Evolutionary conservation across 2,888 invertebrate species (phyloP), one percentile per base, ranked within the genome.

Genomic region (Cosmopolites sordidus): DNA sequence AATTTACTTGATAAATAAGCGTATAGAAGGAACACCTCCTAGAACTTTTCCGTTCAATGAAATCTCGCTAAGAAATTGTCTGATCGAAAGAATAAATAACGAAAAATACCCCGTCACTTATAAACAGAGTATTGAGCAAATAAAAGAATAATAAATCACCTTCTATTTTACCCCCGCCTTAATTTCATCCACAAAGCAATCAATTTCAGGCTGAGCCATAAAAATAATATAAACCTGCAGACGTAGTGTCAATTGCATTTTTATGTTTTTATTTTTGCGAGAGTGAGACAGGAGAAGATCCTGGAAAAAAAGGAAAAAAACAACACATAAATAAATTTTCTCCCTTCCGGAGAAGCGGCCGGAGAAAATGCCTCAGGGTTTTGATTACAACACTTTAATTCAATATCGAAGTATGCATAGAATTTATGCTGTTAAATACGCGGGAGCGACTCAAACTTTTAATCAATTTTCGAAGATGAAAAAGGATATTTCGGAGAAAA

Each of bases 361-460:
- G 29, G 16, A 11, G 11, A 14, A 8, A 43, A 43, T 27, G 16
- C 22, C 16, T 27, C 22, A 4, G 41, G 66, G 64, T 64, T 64
- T 66, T 66, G 66, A 65, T 65, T 66, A 72, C 70, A 72, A 71
- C 71, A 71, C 71, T 73, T 72, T 73, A 73, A 73, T 73, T 72
- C 73, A 73, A 73, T 73, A 72, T 71, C 72, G 72, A 73, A 73
- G 73, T 73, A 73, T 73, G 73, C 73, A 72, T 71, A 73, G 72
- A 73, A 73, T 73, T 73, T 73, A 73, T 73, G 72, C 71, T 68
- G 71, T 73, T 73, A 73, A 73, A 73, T 71, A 71, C 69, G 69
- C 65, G 65, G 69, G 65, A 68, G 67, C 69, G 69, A 69, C 69
- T 70, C 71, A 71, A 73, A 73, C 65, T 73, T 73, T 73, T 73